Evolutionary conservation across 2,888 invertebrate species (phyloP).

Genomic region (Nemapogon koenigi): DNA sequence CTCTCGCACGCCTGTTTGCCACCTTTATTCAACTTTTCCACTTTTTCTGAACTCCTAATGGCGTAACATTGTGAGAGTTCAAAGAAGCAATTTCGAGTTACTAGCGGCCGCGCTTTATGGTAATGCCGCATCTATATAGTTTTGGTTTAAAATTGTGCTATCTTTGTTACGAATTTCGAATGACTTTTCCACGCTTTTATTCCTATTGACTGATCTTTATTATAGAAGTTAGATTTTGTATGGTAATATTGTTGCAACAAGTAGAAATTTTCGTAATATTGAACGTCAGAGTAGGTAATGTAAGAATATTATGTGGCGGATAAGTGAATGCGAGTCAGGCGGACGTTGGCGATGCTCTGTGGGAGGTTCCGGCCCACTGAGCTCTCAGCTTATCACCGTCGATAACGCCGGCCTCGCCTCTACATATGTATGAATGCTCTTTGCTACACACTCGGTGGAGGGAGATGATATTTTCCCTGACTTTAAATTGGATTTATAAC

Average conservation of each 20-base stretch:
- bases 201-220: too few species aligned
- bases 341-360: conserved; percentile 26
- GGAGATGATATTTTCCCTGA: too few species aligned
- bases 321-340: conserved; percentile 2
- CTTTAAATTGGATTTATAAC: too few species aligned
- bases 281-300: background rate
- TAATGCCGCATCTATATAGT: conserved; percentile 50
- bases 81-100: conserved; percentile 55
- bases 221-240: too few species aligned
- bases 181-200: conserved; percentile 48
- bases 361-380: conserved; percentile 30
- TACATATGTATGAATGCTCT: conserved; percentile 15
- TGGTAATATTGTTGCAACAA: too few species aligned
- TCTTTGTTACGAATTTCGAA: conserved; percentile 46
- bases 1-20: conserved; percentile 25
- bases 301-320: conserved; percentile 1
- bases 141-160: conserved; percentile 55
- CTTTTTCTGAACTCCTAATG: conserved; percentile 39
- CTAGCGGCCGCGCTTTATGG: conserved; percentile 45
- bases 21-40: conserved; percentile 44
- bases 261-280: background rate
- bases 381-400: conserved; percentile 41
- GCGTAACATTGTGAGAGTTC: conserved; percentile 52
- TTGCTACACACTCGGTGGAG: background rate
- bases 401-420: conserved; percentile 31